Evolutionary conservation across 1,140 invertebrate species (phyloP).

Genomic region (Drosophila rhopaloa): DNA sequence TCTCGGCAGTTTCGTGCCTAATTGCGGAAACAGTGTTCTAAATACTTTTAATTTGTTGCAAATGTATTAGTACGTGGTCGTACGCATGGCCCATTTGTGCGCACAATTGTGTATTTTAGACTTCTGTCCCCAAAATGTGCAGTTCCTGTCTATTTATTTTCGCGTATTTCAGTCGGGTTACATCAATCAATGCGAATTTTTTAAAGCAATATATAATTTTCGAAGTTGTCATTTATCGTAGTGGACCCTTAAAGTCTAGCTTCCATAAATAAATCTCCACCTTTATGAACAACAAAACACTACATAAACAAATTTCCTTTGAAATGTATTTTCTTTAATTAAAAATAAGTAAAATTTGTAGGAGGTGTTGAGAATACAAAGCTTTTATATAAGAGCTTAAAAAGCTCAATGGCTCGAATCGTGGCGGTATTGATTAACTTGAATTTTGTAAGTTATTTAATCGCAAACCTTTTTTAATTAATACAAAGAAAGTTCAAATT

Average conservation of each 20-base stretch:
- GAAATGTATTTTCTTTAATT: conserved; percentile 2
- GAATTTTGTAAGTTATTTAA: not conserved
- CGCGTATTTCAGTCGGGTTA: conserved; percentile 13
- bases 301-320: conserved; percentile 8
- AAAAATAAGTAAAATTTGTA: not conserved
- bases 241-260: conserved; percentile 20
- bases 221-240: not conserved
- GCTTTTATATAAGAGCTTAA: conserved; percentile 4
- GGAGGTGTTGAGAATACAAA: not conserved
- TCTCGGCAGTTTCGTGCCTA: conserved; percentile 59
- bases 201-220: not conserved
- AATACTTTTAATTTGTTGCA: conserved; percentile 59
- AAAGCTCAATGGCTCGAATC: conserved; percentile 12
- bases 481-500: no score
- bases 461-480: no score
- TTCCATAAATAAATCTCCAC: not conserved
- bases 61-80: conserved; percentile 25
- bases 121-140: conserved; percentile 45
- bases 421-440: not conserved
- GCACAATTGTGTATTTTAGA: conserved; percentile 9
- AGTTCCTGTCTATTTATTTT: conserved; percentile 53
- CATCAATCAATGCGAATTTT: conserved; percentile 14
- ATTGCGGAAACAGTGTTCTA: conserved; percentile 70
- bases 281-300: conserved; percentile 3
- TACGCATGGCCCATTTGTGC: conserved; percentile 18